phyloP scores from a whole-genome alignment of 2,113 vertebrate genomes.

The Heterotilapia buettikoferi region DNA sequence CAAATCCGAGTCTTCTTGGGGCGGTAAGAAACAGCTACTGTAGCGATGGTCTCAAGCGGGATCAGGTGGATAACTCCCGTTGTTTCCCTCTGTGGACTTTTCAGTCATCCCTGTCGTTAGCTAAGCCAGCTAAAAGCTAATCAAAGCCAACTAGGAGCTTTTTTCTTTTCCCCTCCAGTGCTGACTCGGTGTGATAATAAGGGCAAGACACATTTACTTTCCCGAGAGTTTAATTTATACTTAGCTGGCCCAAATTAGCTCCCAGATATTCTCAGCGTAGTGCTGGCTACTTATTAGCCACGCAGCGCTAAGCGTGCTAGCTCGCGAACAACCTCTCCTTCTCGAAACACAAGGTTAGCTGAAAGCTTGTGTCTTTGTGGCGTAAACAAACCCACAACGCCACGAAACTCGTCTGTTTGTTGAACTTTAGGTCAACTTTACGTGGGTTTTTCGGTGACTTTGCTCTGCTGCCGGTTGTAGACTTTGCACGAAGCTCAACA shows the following conservation, averaged over 20 bases:
- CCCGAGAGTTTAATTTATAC: neutral
- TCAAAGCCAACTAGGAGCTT: neutral
- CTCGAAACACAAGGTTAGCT: neutral
- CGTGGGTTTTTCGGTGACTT: neutral
- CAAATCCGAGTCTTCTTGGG: neutral
- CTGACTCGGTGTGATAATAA: neutral
- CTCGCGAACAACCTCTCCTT: neutral
- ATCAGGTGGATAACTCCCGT: slow-evolving; percentile 66
- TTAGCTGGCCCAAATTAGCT: neutral
- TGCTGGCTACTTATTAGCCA: slow-evolving; percentile 25
- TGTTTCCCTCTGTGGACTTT: slow-evolving; percentile 47
- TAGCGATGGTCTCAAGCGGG: slow-evolving; percentile 8
- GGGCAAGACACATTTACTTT: neutral
- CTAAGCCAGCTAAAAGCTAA: neutral
- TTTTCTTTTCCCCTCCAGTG: too few species aligned
- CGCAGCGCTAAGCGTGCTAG: slow-evolving; percentile 27
- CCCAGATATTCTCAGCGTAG: neutral
- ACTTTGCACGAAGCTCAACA: slow-evolving; percentile 47
- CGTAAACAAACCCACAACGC: neutral
- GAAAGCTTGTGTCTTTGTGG: neutral
- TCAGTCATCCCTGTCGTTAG: neutral
- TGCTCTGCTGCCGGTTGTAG: neutral
- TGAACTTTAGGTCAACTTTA: neutral
- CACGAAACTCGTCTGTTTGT: accelerated
- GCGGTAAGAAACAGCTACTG: slow-evolving; percentile 48